Base-by-base conservation (phyloP, 2,888 invertebrate species). In the Idaea biselata region DNA sequence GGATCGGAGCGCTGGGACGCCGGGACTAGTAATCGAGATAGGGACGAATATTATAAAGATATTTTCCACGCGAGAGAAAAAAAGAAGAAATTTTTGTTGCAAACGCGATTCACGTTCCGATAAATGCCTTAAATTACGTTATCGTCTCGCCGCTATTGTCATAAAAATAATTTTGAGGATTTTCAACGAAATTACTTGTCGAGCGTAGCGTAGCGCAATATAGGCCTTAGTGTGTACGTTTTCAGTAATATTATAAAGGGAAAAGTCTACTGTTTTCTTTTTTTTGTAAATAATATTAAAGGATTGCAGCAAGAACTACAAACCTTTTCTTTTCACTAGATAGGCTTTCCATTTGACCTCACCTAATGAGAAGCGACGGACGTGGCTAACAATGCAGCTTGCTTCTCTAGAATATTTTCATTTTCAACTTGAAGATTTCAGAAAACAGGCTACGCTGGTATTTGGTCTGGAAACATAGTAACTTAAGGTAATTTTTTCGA, bases 121-220 rank as follows among this genome's bases (percentile, higher is more conserved):
- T 86, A 84, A 80, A 79, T 75, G 77, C 69, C 77, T 76, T 82
- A 83, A 85, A 84, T 84, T 80, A 80, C 81, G 78, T 79, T 84
- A 83, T 84, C 84, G 80, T 75, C 74, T 77, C 73, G 73, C 70
- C 73, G 77, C 73, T 72, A 72, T 73, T 75, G 67, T 74, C 73
- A 79, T 78, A 84, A 81, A 81, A 83, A 78, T 80, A 76, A 79
- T 44, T 44, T 44, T 44, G 44, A 44, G 44, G 44, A 44, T 44
- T 44, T 44, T 44, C 44, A 44, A 44, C 44, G 44, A 44, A 44
- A 44, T 44, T 44, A 44, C 44, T 44, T 44, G 14, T 44, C 44
- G 44, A 11, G 44, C 44, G 44, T 44, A 44, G 44, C 44, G 44
- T 44, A 1, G 44, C 44, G 44, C 44, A 44, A 14, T 14, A 3